Base-by-base conservation (phyloP, 2,113 vertebrate genomes). In the Pseudopodoces humilis region DNA sequence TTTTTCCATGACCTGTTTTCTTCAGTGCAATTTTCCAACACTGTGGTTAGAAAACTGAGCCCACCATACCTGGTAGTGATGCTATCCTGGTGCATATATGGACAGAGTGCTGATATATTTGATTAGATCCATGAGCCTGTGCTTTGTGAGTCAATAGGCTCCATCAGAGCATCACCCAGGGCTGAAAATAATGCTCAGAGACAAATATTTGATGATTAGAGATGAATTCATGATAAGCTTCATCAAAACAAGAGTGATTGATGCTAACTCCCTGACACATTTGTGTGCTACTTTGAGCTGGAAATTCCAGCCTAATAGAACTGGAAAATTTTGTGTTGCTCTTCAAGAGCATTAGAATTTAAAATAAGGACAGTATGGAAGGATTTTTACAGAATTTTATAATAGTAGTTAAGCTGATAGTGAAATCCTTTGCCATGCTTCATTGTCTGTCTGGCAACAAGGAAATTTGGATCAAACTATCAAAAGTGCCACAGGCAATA, bases 21-120 rank as follows among this genome's bases (percentile, higher is more conserved):
- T 95, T 59, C 60, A 94, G 53, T 83, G 72, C 62, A 89, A 93
- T 83, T 77, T 82, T 83, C 58, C 47, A 91, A 35, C 39, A 79
- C 24, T 58, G 33, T 47, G n/a, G 30, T 35, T 58, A 83, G 85
- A 88, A 97, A 97, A 91, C 13, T 11, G 76, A 95, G 84, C 33
- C 23, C 49, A 82, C 60, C 75, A 74, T 76, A 83, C 31, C 69
- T 86, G 55, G 10, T 53, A 47, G 46, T 15, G 28, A 41, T 58
- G 13, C 5, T 21, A 16, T 18, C 17, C 7, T 37, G 13, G 22
- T 33, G 23, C 23, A 58, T 17, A 8, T 16, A 46, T 1, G 18
- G 59, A 21, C 39, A 21, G 2, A 18, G 15, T 8, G 19, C 21
- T 65, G n/a, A 9, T 33, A 8, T 1, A 15, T 8, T 10, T 15